Conservation (phyloP, 1,140 invertebrate genomes). For the Spodoptera litura region DNA sequence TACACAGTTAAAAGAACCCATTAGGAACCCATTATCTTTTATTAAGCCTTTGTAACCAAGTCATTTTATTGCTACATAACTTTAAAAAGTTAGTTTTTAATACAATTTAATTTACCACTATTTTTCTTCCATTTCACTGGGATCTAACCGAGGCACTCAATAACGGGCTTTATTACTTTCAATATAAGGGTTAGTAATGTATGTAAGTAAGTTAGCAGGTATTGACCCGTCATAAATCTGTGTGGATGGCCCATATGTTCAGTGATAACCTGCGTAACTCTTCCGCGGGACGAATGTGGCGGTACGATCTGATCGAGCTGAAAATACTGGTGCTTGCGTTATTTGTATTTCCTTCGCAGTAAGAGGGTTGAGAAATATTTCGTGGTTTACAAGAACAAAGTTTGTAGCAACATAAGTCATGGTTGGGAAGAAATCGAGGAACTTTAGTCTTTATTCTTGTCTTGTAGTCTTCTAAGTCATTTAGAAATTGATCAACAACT, state of each 20-base stretch:
- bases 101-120: not conserved
- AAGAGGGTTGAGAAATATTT: not conserved
- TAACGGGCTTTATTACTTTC: constrained; percentile 19
- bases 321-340: constrained; percentile 7
- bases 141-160: not conserved
- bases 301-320: constrained; percentile 13
- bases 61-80: too few species aligned
- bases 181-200: constrained; percentile 29
- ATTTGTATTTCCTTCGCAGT: not conserved
- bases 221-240: constrained; percentile 48
- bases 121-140: constrained; percentile 3
- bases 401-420: not conserved
- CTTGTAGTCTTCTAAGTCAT: too few species aligned
- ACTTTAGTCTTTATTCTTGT: too few species aligned
- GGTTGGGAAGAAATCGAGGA: too few species aligned
- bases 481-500: too few species aligned
- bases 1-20: too few species aligned
- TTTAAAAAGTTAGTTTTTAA: not conserved
- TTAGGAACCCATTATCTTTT: too few species aligned
- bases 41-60: too few species aligned
- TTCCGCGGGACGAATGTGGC: constrained; percentile 17
- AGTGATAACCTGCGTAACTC: constrained; percentile 50
- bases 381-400: not conserved
- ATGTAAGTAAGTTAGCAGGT: constrained; percentile 11
- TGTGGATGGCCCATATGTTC: constrained; percentile 45